These are phyloP conservation scores for Myotis lucifugus DNA, from an alignment of 2,113 vertebrate species.

Conservation along the genomic window DNA sequence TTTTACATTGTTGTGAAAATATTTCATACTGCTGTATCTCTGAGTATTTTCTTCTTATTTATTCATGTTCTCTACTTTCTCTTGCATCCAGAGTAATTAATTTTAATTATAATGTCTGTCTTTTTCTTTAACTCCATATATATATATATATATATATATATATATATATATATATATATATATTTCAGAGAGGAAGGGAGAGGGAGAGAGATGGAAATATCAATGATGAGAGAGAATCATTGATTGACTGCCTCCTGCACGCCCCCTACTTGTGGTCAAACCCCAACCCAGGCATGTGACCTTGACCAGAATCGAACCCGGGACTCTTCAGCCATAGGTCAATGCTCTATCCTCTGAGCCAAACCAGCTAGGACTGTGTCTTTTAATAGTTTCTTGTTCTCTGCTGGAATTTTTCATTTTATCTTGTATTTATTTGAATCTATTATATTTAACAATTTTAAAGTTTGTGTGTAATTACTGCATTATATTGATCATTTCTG, in stretches of 20 bases:
- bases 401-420: background rate
- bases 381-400: background rate
- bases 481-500: background rate
- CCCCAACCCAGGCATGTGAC: too few relatives aligned
- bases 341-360: too few relatives aligned
- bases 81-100: background rate
- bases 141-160: too few relatives aligned
- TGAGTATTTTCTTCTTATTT: background rate
- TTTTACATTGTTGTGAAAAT: background rate
- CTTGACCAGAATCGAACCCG: too few relatives aligned
- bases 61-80: background rate
- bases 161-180: too few relatives aligned
- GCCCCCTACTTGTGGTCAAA: too few relatives aligned
- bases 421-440: background rate
- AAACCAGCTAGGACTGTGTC: background rate
- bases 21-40: background rate
- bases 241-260: too few relatives aligned
- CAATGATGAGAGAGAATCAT: too few relatives aligned
- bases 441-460: background rate
- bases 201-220: too few relatives aligned
- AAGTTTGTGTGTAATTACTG: background rate
- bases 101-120: background rate
- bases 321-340: too few relatives aligned
- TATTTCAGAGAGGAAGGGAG: too few relatives aligned
- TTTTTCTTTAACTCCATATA: background rate